Conservation (phyloP, 2,797 vertebrate genomes). For the Momotus momota region DNA sequence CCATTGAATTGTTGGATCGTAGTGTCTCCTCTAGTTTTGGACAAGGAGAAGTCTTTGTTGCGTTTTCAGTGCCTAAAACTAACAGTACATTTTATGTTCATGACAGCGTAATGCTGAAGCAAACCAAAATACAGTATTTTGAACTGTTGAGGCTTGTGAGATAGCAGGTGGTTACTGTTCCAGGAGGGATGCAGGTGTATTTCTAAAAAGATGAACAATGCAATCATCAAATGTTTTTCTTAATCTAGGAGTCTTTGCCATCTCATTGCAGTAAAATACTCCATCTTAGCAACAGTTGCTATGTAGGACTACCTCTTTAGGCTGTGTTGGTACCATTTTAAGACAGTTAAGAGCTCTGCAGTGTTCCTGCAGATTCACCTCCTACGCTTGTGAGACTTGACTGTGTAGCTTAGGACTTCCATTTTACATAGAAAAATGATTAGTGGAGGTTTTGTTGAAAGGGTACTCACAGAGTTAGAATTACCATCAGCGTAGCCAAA, state of each 20-base stretch:
- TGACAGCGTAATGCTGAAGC: not conserved
- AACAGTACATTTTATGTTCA: not conserved
- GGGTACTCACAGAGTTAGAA: not conserved
- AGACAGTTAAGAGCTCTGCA: conserved; percentile 15
- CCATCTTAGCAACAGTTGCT: conserved; percentile 62
- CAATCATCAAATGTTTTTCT: not conserved
- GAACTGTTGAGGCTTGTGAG: not conserved
- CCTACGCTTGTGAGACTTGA: not conserved
- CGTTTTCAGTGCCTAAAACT: not conserved
- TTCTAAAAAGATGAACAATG: not conserved
- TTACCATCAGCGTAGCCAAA: not conserved
- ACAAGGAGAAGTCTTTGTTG: not conserved
- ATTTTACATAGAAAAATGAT: not conserved
- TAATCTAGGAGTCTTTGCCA: not conserved
- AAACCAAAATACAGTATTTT: not conserved
- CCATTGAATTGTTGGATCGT: not conserved
- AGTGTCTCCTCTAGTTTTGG: not conserved
- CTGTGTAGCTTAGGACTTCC: not conserved
- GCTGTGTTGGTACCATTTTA: not conserved
- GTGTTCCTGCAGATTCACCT: conserved; percentile 22
- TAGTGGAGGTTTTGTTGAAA: not conserved
- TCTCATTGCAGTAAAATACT: conserved; percentile 15
- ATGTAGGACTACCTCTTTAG: conserved; percentile 13
- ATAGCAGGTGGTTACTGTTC: not conserved
- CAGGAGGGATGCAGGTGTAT: not conserved